Base-by-base conservation (phyloP, 2,888 invertebrate species). In the Orthosia gothica region DNA sequence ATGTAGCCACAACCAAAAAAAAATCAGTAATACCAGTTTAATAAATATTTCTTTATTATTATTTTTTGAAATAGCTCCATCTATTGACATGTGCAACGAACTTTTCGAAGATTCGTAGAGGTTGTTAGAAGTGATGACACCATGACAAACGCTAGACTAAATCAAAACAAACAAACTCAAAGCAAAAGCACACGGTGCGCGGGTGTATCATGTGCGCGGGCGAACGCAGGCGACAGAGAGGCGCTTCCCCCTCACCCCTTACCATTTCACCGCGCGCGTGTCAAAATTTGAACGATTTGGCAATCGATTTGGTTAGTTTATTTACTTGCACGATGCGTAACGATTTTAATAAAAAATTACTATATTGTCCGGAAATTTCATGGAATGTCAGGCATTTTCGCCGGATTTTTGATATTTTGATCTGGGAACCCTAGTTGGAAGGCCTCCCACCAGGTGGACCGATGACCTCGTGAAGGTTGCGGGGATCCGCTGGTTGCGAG, bases 301-400 rank as follows among this genome's bases (percentile, higher is more conserved):
- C 58, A 58, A 58, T 58, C 45, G n/a, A 63, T 63, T 63, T 63
- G 54, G 59, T 59, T 52, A 12, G 58, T 12, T 59, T 71, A 67
- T 61, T 61, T 13, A 61, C 49, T 57, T 68, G 26, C 23, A 26
- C 55, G 55, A n/a, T 61, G 32, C 59, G 47, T 47, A 62, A 13
- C 26, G 52, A 62, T 45, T 54, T 65, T 65, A 52, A 54, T 65
- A 54, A 16, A 18, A 57, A 57, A 26, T 26, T 2, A 26, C 26
- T 2, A 26, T 1, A 26, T 26, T 26, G 26, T 26, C 26, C 26
- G 26, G 3, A 26, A 26, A 26, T 26, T 26, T 26, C 26, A 26
- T 26, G 26, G 26, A 26, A 26, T 26, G 26, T 64, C 52, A 52
- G 52, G 64, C n/a, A 32, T 52, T 65, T 65, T 40, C 50, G 49